Percentiles rank a stretch among this genome's conserved stretches.
These are phyloP conservation scores for Lasioglossum zephyrum DNA, from an alignment of 2,888 invertebrate genomes.

Conservation along the genomic window DNA sequence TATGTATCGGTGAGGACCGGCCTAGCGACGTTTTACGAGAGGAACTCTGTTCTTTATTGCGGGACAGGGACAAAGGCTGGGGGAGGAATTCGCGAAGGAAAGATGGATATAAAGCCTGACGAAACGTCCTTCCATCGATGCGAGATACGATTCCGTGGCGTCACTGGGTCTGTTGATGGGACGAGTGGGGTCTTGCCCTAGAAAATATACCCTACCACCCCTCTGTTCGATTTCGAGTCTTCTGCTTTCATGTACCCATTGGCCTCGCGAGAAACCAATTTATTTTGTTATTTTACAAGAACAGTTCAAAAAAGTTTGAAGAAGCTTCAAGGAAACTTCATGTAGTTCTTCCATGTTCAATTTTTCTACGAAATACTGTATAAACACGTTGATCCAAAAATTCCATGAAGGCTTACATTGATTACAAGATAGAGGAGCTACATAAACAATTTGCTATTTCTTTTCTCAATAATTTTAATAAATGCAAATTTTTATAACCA, in stretches of 20 bases:
- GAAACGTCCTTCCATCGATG: slow-evolving; percentile 39
- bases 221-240: not conserved
- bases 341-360: too few relatives aligned
- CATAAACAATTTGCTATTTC: too few relatives aligned
- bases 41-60: slow-evolving; percentile 19
- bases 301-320: not conserved
- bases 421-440: too few relatives aligned
- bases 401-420: too few relatives aligned
- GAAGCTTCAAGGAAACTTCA: too few relatives aligned
- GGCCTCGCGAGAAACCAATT: not conserved
- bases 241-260: not conserved
- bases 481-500: too few relatives aligned
- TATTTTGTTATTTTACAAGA: not conserved
- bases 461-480: too few relatives aligned
- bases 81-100: slow-evolving; percentile 28
- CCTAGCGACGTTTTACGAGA: not conserved
- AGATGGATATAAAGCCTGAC: slow-evolving; percentile 36
- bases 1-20: not conserved
- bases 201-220: slow-evolving; percentile 44
- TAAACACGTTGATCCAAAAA: too few relatives aligned
- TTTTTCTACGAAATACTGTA: too few relatives aligned
- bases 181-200: slow-evolving; percentile 41
- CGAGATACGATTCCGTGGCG: slow-evolving; percentile 49
- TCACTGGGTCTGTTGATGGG: slow-evolving; percentile 44
- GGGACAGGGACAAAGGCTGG: slow-evolving; percentile 26